These are phyloP conservation scores for Lepus europaeus DNA, from an alignment of 2,113 vertebrate species.

Conservation along the genomic window DNA sequence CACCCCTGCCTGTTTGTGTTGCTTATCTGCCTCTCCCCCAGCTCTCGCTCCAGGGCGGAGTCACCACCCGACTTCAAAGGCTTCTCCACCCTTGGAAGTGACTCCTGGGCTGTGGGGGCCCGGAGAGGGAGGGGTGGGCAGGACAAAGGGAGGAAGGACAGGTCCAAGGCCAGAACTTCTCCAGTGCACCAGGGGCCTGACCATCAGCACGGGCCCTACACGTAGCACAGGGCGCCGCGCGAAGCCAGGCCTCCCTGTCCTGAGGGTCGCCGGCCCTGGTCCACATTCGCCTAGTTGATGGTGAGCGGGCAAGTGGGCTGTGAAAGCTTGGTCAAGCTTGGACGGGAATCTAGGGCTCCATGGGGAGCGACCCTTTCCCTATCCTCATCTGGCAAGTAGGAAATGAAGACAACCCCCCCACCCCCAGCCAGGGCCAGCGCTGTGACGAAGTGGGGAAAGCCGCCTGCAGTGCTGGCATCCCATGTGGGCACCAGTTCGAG, in stretches of 20 bases:
- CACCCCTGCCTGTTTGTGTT: not conserved
- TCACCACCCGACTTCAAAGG: constrained; percentile 63
- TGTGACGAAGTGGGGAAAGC: too few relatives aligned
- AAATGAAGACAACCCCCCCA: not conserved
- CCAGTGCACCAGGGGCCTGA: not conserved
- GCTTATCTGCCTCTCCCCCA: constrained; percentile 69
- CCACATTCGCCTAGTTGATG: not conserved
- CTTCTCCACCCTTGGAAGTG: constrained; percentile 46
- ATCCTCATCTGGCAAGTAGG: not conserved
- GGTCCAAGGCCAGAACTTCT: not conserved
- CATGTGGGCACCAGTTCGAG: too few relatives aligned
- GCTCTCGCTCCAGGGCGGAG: not conserved
- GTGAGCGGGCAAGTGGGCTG: not conserved
- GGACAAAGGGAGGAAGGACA: not conserved
- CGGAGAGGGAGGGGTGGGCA: not conserved
- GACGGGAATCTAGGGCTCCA: not conserved
- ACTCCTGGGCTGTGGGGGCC: not conserved
- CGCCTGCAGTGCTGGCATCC: too few relatives aligned
- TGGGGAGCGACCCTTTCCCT: not conserved
- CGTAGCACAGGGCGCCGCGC: fast-evolving
- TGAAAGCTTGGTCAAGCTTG: not conserved
- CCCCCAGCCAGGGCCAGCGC: too few relatives aligned
- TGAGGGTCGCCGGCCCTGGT: fast-evolving
- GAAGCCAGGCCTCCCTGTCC: not conserved
- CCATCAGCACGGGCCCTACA: too few relatives aligned